phyloP scores from a whole-genome alignment of 2,888 invertebrate species.

The Tenodera sinensis region DNA sequence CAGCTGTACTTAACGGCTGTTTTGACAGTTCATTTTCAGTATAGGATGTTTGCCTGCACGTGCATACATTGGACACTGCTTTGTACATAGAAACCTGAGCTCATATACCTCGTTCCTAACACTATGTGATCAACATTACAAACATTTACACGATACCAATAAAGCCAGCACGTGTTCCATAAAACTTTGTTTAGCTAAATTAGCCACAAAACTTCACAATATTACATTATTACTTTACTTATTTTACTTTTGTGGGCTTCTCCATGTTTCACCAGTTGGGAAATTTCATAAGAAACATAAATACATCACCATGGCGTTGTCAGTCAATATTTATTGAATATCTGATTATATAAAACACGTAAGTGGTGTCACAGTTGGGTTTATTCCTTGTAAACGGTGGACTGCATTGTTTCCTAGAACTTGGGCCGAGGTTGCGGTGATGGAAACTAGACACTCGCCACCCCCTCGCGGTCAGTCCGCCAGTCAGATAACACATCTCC shows the following conservation, averaged over 20 bases:
- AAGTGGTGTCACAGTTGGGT: too few relatives aligned
- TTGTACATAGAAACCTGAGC: background rate
- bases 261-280: too few relatives aligned
- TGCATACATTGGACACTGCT: background rate
- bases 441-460: background rate
- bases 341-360: too few relatives aligned
- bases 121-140: background rate
- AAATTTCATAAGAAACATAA: too few relatives aligned
- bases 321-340: too few relatives aligned
- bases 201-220: too few relatives aligned
- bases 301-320: too few relatives aligned
- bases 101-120: background rate
- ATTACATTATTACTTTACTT: too few relatives aligned
- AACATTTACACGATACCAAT: background rate
- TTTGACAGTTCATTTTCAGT: background rate
- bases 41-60: background rate
- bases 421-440: background rate
- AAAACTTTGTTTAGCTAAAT: too few relatives aligned
- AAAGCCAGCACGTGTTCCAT: too few relatives aligned
- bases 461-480: background rate
- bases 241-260: too few relatives aligned
- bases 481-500: background rate
- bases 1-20: background rate
- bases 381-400: background rate
- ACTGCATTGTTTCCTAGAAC: background rate